Base-by-base conservation (phyloP, 2,113 vertebrate species). In the Sorex fumeus region DNA sequence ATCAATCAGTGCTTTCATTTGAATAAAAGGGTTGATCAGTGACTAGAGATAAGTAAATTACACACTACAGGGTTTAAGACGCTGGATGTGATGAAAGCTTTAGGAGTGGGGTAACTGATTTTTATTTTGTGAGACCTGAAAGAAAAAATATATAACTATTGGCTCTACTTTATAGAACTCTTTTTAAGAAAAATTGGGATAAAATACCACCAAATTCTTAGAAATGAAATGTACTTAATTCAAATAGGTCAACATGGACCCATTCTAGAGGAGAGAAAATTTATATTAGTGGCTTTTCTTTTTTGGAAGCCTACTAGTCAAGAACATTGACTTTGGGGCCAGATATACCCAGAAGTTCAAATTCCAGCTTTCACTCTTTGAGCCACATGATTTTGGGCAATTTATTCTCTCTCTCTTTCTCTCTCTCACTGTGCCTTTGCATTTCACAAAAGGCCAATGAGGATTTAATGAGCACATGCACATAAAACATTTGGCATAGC, bases 191-290 rank as follows among this genome's bases (percentile, higher is more conserved):
- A 64, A 75, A 15, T n/a, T 76, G 45, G 21, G 21, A 27, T 84
- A 90, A 85, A 78, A 50, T 78, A 60, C 43, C 3, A 62, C 60
- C 64, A 57, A 53, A 40, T 85, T 69, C 45, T 91, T 72, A 72
- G 50, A 91, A 89, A 84, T 47, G 32, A 94, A 92, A 66, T 12
- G 11, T 77, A 70, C 30, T 11, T 91, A 23, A 11, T 78, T 86
- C 62, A 81, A 64, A 43, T n/a, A 82, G 40, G 40, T 60, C 10
- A 76, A 27, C n/a, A 40, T 47, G 28, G 16, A 1, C 4, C 30
- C 76, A 19, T 30, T 72, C 47, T 71, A 67, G 78, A 90, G 62
- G 36, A 91, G 15, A 70, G 43, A 53, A 43, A 81, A 45, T 47
- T 60, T 47, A 30, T 77, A 57, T 40, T 60, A 53, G n/a, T 77